Evolutionary conservation across 2,888 invertebrate genomes (phyloP).

Genomic region (Drosophila antonietae): DNA sequence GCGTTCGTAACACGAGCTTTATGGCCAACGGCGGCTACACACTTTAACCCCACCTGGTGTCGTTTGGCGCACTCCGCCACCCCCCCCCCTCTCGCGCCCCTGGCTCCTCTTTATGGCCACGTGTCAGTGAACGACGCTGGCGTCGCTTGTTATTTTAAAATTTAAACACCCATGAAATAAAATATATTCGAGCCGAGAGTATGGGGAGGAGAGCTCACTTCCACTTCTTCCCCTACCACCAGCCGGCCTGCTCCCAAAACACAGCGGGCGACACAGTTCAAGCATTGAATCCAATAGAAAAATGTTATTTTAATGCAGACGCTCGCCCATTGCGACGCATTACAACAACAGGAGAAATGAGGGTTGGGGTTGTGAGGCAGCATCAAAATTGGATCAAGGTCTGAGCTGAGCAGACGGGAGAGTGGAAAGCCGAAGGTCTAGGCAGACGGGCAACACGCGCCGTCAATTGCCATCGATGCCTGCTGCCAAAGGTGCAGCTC

Average conservation of each 20-base stretch:
- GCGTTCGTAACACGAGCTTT: slow-evolving; percentile 53
- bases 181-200: slow-evolving; percentile 51
- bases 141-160: slow-evolving; percentile 80
- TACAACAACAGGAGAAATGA: slow-evolving; percentile 11
- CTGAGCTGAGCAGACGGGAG: slow-evolving; percentile 22
- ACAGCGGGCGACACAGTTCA: slow-evolving; percentile 45
- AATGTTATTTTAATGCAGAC: slow-evolving; percentile 77
- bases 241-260: neutral
- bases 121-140: slow-evolving; percentile 63
- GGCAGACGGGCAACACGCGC: slow-evolving; percentile 43
- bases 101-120: slow-evolving; percentile 50
- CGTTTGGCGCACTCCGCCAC: slow-evolving; percentile 5
- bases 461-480: slow-evolving; percentile 43
- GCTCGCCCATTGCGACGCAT: slow-evolving; percentile 51
- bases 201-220: neutral
- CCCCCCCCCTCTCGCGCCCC: neutral
- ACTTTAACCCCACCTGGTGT: slow-evolving; percentile 64
- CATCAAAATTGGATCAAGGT: slow-evolving; percentile 74
- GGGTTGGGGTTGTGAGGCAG: slow-evolving; percentile 33
- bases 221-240: neutral
- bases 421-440: neutral
- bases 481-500: slow-evolving; percentile 47
- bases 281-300: slow-evolving; percentile 77
- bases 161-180: slow-evolving; percentile 81
- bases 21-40: slow-evolving; percentile 53